Base-by-base conservation (phyloP, 2,888 invertebrate genomes). In the Sminthurides aquaticus region DNA sequence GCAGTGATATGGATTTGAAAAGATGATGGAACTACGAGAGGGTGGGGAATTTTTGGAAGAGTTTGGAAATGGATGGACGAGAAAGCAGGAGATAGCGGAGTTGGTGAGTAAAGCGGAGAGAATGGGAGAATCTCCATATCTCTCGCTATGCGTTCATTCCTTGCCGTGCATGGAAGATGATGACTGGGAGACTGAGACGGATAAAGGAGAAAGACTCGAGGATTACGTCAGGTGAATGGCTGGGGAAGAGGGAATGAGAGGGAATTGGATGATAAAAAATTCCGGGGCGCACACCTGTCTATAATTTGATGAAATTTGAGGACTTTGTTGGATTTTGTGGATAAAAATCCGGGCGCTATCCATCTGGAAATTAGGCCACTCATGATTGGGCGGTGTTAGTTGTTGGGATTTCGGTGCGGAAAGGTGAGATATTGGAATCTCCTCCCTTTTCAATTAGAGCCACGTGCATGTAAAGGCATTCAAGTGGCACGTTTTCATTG, bases 371-470 rank as follows among this genome's bases (percentile, higher is more conserved):
- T 5, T 5, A 5, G 20, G 52, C 15, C 52, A 52, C 52, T 52
- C 15, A 34, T 34, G 8, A 52, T 20, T 5, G 3, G 52, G 52
- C 5, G 3, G 20, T 8, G 20, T 20, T 20, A 20, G 15, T 15
- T 52, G 5, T 20, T 5, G 20, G 52, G 22, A 52, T 52, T 52
- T 52, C 20, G 11, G 5, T 8, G 8, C 22, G 11, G 11, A 22
- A 52, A 20, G 18, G 20, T 20, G 11, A 22, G 15, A 68, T 67
- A 68, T 67, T 26, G 69, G 63, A 66, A 68, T 71, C 71, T 67
- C 74, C 74, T 70, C 74, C 74, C 74, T 67, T 69, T 73, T 73
- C 71, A 72, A 73, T 73, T 73, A 73, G 65, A 66, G 71, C 69
- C 74, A 74, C 73, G 73, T 73, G 74, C 52, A 56, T 49, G 57